Base-by-base conservation (phyloP, 2,888 invertebrate genomes). In the Luperina testacea region DNA sequence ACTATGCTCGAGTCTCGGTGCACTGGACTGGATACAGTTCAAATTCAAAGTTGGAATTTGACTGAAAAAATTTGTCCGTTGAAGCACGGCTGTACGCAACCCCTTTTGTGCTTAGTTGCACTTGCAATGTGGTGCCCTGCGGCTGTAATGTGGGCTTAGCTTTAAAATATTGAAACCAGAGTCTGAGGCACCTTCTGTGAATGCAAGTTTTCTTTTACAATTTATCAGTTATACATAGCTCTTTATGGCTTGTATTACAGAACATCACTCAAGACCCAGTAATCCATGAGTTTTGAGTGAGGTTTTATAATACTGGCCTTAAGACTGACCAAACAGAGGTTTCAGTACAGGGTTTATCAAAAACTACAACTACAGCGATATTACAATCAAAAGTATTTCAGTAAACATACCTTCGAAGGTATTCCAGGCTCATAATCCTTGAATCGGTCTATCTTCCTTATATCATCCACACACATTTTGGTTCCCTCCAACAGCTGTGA, bases 381-480 rank as follows among this genome's bases (percentile, higher is more conserved):
- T 20, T 74, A 27, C 0, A 42, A 24, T 57, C 1, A 38, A 69
- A 59, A 51, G 15, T 42, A 4, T 20, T 38, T n/a, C 24, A 20
- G 48, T 27, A 2, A 70, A 78, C 57, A 48, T 80, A 97, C 97
- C 93, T 97, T 97, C 3, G 97, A 97, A 74, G 97, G 97, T 84
- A 91, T 89, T 38, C 97, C 97, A 75, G 96, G 94, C 59, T 96
- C 92, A 91, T 97, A 97, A 85, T 97, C 95, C 86, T 95, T 93
- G 87, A 97, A 97, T 86, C 96, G 94, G 2, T 97, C 96, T 85
- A 97, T 95, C 82, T 95, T 95, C 91, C 92, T 96, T 48, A 97
- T 97, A 88, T 97, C 96, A 89, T 97, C 97, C 45, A 97, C 77
- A 65, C 92, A 91, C 94, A 97, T 95, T 88, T 97, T 97, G 0